Base-by-base conservation (phyloP, 2,113 vertebrate species). In the Nanger granti region DNA sequence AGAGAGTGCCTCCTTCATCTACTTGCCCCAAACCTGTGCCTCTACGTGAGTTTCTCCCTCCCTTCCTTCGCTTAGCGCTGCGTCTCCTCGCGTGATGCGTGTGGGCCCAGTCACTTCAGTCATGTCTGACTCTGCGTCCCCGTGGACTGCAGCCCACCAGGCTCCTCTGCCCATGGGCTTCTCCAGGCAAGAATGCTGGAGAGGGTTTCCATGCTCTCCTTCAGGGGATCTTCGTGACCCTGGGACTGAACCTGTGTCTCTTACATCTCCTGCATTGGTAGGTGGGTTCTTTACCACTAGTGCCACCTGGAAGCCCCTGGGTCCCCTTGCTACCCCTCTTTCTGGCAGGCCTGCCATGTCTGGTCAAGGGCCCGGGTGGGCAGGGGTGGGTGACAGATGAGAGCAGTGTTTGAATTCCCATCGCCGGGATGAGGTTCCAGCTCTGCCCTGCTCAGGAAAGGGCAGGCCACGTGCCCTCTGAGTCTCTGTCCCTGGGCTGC, bases 41-140 rank as follows among this genome's bases (percentile, higher is more conserved):
- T 31, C 34, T 18, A 2, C 1, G 1, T 82, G 7, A 4, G 0
- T 52, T 31, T 13, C 83, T 55, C 80, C 29, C 34, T 55, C 34
- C 54, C 34, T 3, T 6, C 85, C 34, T 80, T 29, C 44, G 54
- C 47, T 82, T 5, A 82, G 79, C 5, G 5, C 47, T 10, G 69
- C 4, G 1, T 73, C n/a, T 73, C 69, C 20, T 37, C 3, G 3
- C 20, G 3, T 24, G n/a, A 12, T 12, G n/a, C 3, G 9, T 7
- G 22, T 3, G n/a, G 5, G 69, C 5, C 24, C 20, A 24, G n/a
- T 12, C 20, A 3, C n/a, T 41, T 22, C 10, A 73, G 20, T 73
- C 20, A 0, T 24, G 69, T 37, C 66, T 2, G 1, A 11, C 66
- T 73, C n/a, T 24, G 34, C 2, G 4, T 24, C 10, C 69, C 69